These are phyloP conservation scores for Hycleus cichorii DNA, from an alignment of 1,140 invertebrate species.

Conservation along the genomic window DNA sequence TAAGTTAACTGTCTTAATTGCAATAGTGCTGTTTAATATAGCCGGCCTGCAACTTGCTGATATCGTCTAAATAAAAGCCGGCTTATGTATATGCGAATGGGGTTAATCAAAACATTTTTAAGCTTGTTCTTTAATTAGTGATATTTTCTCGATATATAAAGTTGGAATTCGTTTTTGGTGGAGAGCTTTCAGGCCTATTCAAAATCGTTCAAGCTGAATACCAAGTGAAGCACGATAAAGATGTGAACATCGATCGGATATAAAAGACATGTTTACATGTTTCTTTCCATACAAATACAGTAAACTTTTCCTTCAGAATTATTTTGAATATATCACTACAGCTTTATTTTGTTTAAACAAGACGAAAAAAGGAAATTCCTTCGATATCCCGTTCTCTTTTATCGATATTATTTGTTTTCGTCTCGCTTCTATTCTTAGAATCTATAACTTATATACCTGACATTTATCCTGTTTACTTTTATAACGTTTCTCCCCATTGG, in stretches of 20 bases:
- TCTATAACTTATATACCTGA: constrained; percentile 12
- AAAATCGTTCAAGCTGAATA: constrained; percentile 9
- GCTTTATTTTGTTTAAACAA: constrained; percentile 3
- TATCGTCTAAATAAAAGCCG: constrained; percentile 20
- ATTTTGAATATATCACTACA: constrained; percentile 14
- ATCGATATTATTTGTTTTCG: constrained; percentile 2
- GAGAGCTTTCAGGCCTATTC: constrained; percentile 9
- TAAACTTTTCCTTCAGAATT: constrained; percentile 6
- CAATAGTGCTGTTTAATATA: constrained; percentile 20
- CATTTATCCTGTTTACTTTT: constrained; percentile 10
- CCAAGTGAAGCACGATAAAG: constrained; percentile 14
- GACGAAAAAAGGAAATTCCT: background rate
- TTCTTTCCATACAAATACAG: constrained; percentile 2
- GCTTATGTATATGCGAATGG: too few species aligned
- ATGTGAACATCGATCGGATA: constrained; percentile 16
- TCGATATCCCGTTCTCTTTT: background rate
- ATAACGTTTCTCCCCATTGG: constrained; percentile 5
- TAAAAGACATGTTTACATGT: constrained; percentile 17
- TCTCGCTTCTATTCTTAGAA: constrained; percentile 1
- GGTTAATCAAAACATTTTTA: constrained; percentile 1
- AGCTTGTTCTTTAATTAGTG: too few species aligned
- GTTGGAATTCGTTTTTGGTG: background rate
- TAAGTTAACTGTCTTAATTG: constrained; percentile 33
- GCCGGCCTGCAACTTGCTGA: constrained; percentile 21
- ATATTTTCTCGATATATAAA: background rate